Conservation (phyloP, 2,888 invertebrate genomes). For the Patella caerulea region DNA sequence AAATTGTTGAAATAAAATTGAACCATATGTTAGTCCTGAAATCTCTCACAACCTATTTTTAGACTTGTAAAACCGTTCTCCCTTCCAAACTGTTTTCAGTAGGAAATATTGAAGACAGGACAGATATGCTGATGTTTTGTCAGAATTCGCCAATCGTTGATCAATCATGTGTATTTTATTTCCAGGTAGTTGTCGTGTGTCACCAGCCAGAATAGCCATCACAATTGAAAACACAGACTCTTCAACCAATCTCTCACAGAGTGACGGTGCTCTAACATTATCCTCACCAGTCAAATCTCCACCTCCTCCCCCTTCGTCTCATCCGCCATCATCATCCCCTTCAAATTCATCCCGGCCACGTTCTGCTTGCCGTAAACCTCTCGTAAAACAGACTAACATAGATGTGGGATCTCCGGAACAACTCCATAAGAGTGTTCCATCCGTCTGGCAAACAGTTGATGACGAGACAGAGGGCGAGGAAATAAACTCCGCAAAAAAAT, state of each 20-base stretch:
- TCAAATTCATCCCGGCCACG: slow-evolving; percentile 12
- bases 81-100: too few species aligned
- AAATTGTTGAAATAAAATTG: too few species aligned
- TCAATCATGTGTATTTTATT: too few species aligned
- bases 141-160: too few species aligned
- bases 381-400: slow-evolving; percentile 43
- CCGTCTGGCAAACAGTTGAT: slow-evolving; percentile 35
- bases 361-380: slow-evolving; percentile 31
- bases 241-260: background rate
- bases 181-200: background rate
- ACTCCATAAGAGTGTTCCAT: slow-evolving; percentile 31
- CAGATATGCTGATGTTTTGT: too few species aligned
- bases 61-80: too few species aligned
- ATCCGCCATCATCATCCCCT: background rate
- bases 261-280: too few species aligned
- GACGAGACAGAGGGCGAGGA: slow-evolving; percentile 19
- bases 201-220: slow-evolving; percentile 29
- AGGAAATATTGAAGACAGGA: too few species aligned
- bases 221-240: slow-evolving; percentile 28
- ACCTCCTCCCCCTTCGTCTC: slow-evolving; percentile 2
- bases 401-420: slow-evolving; percentile 28
- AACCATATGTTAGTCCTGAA: too few species aligned
- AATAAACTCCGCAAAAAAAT: slow-evolving; percentile 1
- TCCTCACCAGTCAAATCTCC: slow-evolving; percentile 11
- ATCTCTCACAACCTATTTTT: too few species aligned